Evolutionary conservation across 2,113 vertebrate genomes (phyloP).

Genomic region (Cephalophus harveyi): DNA sequence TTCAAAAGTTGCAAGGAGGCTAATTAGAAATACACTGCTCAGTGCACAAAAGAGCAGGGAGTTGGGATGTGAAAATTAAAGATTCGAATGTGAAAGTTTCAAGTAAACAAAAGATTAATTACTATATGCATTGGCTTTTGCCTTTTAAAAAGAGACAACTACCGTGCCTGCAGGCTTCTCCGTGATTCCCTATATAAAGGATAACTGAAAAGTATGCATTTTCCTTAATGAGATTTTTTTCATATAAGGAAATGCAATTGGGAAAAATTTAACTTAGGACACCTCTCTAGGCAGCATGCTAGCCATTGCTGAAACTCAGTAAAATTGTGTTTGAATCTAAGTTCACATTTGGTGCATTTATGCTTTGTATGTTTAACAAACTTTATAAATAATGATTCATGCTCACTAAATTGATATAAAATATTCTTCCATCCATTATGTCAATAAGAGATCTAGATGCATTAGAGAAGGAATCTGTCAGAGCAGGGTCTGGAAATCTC

Average conservation of each 20-base stretch:
- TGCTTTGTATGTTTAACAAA: background rate
- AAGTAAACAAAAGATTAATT: conserved; percentile 59
- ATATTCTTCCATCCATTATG: background rate
- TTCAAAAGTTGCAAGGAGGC: background rate
- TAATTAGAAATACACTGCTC: background rate
- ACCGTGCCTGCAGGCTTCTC: background rate
- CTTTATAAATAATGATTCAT: background rate
- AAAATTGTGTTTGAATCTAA: background rate
- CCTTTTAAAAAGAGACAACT: background rate
- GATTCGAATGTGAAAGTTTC: conserved; percentile 16
- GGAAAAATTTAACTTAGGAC: background rate
- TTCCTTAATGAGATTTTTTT: background rate
- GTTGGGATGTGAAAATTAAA: conserved; percentile 38
- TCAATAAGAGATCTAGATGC: background rate
- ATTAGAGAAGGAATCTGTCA: background rate
- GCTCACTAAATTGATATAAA: background rate
- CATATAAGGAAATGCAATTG: background rate
- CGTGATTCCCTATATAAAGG: background rate
- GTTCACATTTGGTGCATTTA: background rate
- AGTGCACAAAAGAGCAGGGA: background rate
- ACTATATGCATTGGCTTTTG: conserved; percentile 17
- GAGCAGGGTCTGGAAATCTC: background rate
- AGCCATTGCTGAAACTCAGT: background rate
- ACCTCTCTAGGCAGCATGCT: background rate
- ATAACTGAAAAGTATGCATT: background rate